Evolutionary conservation across 2,797 vertebrate genomes (phyloP), one percentile per base, ranked within the genome.

Genomic region (Trachops cirrhosus): DNA sequence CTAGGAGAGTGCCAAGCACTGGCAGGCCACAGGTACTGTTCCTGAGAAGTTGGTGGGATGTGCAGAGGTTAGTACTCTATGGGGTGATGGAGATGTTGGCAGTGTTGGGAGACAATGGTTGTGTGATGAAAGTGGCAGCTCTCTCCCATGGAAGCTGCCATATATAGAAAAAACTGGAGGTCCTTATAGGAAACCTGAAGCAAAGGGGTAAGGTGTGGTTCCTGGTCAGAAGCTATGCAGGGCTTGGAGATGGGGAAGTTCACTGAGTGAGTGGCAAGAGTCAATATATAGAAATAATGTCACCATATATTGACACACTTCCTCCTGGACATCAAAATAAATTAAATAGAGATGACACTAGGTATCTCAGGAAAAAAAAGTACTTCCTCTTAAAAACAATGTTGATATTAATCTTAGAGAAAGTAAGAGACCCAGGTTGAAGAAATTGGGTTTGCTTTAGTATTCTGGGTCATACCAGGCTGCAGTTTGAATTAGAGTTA

Each of bases 341-440:
- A 34, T 11, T 84, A 21, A 34, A 1, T 29, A 94, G 5, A n/a
- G 39, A 64, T 12, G 39, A 48, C 29, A n/a, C 41, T 59, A 4
- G 62, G 3, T 67, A 87, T 50, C 15, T 77, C 32, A 80, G 67
- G 16, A 39, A 18, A 87, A 89, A 92, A 80, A 12, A 24, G 9
- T 24, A 39, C 32, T 67, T 92, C 22, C 6, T 92, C 44, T 57
- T 71, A 70, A 75, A 26, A 84, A 11, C 29, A 83, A 68, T 75
- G 3, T 67, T 71, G 14, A 59, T 22, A 54, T 21, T 59, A 64
- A 57, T 80, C 11, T 37, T 94, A 75, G 84, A 93, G 16, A 79
- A 86, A 89, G 8, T 14, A 85, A 83, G 32, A 62, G 3, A 73
- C 86, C 14, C 14, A 34, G 12, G 19, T 39, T 86, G 6, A 80